Base-by-base conservation (phyloP, 2,113 vertebrate genomes). In the Solea solea region DNA sequence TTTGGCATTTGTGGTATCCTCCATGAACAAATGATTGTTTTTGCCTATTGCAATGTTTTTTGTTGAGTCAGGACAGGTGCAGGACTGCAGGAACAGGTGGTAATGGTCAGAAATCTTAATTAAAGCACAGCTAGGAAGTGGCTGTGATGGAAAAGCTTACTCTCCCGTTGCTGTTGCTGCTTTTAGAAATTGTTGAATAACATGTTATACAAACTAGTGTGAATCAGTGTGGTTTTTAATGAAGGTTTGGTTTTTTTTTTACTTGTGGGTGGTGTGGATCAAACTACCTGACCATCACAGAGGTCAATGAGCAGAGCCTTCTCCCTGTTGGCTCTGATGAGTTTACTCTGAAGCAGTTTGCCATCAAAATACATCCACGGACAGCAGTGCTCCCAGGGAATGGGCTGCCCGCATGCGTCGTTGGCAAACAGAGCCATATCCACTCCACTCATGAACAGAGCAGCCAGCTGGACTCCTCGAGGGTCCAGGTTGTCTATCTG, bases 331-430 rank as follows among this genome's bases (percentile, higher is more conserved):
- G 95, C 95, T 93, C 93, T 94, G 81, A 95, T 94, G 79, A 98
- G 95, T 89, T 97, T 98, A 86, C 95, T 96, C 90, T 98, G 97
- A 79, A 98, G 95, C 77, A 98, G 94, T 62, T 98, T 98, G 67
- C 97, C 97, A 76, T 98, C 97, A 82, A 98, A 98, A 89, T 97
- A 98, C 96, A 98, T 97, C 97, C 97, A 98, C 0, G 97, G 97
- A 82, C 97, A 98, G 93, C 97, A 97, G 92, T 98, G 95, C 79
- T 98, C 97, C 97, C 97, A 98, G 1, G 96, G 97, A 81, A 98
- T 93, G 0, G 97, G 97, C 90, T 98, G 97, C 12, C 97, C 97
- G 0, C 97, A 98, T 0, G 94, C 95, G 0, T 98, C 97, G 0
- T 98, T 98, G 59, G 96, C 96, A 76, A 98, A 97, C 68, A 98